phyloP scores from a whole-genome alignment of 64 coral and sea anemone species.

The Orbicella faveolata region DNA sequence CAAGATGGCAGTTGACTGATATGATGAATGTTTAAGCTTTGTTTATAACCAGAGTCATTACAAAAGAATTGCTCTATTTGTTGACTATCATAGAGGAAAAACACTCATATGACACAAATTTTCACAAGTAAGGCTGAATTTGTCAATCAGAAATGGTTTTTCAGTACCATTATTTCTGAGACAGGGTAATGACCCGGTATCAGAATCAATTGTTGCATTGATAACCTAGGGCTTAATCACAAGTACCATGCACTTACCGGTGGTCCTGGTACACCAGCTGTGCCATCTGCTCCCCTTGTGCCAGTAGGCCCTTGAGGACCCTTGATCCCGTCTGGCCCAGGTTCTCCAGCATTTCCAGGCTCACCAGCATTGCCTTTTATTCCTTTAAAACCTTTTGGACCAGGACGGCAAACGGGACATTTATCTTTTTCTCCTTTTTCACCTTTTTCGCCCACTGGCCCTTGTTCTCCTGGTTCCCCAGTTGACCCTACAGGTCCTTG shows the following conservation, averaged over 20 bases:
- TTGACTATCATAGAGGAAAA: no score
- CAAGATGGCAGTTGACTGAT: no score
- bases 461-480: slow-evolving; percentile 48
- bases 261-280: slow-evolving; percentile 35
- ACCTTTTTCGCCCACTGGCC: slow-evolving; percentile 51
- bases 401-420: slow-evolving; percentile 57
- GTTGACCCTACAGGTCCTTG: slow-evolving; percentile 28
- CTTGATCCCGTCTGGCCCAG: slow-evolving; percentile 38
- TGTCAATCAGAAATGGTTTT: no score
- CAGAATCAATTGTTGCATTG: no score
- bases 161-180: no score
- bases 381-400: slow-evolving; percentile 57
- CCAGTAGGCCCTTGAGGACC: slow-evolving; percentile 60
- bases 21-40: no score
- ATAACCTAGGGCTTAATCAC: no score
- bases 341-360: slow-evolving; percentile 37
- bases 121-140: no score
- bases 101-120: no score
- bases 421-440: slow-evolving; percentile 37
- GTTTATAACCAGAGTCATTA: no score
- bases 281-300: slow-evolving; percentile 36
- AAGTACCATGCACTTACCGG: slow-evolving; percentile 12
- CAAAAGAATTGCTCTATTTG: no score
- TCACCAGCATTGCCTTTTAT: slow-evolving; percentile 18
- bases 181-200: no score